A percentile compares a stretch with the other conserved stretches of the same genome.
Evolutionary conservation across 2,888 invertebrate genomes (phyloP).

Genomic region (Deilephila porcellus): DNA sequence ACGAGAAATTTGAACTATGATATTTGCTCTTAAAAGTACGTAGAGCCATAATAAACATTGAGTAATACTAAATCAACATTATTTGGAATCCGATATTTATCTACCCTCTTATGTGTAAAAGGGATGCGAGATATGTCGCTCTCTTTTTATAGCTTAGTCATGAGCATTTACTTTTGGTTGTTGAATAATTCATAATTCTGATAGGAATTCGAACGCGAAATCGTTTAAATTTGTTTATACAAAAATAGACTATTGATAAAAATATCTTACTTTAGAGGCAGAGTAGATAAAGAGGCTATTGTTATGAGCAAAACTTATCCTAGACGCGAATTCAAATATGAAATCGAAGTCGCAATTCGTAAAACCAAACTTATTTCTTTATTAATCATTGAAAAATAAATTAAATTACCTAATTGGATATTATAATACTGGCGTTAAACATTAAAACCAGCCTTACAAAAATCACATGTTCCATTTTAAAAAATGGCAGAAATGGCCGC

Average conservation of each 20-base stretch:
- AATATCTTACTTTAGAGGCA: no score
- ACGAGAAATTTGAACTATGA: slow-evolving; percentile 31
- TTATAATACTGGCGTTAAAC: neutral
- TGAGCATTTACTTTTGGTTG: neutral
- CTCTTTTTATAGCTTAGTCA: neutral
- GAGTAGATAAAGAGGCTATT: no score
- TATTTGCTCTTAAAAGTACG: slow-evolving; percentile 32
- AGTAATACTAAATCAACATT: slow-evolving; percentile 18
- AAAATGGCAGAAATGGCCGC: slow-evolving; percentile 20
- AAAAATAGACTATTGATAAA: no score
- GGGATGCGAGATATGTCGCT: neutral
- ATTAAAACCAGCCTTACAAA: neutral
- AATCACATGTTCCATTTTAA: slow-evolving; percentile 16
- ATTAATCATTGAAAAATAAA: neutral
- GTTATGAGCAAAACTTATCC: no score
- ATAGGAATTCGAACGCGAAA: no score
- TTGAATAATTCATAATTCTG: neutral
- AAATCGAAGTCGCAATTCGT: no score
- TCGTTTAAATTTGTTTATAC: no score
- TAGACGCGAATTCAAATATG: no score
- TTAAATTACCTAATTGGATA: neutral
- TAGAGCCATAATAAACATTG: neutral
- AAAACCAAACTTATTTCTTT: no score
- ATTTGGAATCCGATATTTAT: neutral
- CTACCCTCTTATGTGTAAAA: neutral